Evolutionary conservation across 1,140 invertebrate genomes (phyloP).

Genomic region (Ptiloglossa arizonensis): DNA sequence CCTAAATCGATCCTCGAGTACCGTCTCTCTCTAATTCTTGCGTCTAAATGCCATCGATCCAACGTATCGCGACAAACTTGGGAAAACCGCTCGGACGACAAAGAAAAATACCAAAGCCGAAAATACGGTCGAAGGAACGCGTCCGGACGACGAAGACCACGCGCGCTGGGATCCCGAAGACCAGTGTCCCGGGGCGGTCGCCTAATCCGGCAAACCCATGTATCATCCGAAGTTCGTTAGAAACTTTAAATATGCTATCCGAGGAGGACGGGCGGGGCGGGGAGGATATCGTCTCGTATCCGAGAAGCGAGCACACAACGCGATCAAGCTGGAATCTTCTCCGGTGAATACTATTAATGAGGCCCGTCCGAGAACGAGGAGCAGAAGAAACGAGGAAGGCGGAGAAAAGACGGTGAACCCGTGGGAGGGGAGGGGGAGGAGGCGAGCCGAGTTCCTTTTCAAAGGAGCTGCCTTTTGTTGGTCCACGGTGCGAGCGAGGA

Average conservation of each 20-base stretch:
- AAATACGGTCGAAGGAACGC: constrained; percentile 10
- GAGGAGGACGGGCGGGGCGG: constrained; percentile 18
- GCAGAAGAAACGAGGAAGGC: constrained; percentile 58
- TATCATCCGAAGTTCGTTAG: constrained; percentile 71
- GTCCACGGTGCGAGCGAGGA: constrained; percentile 72
- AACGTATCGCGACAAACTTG: too few relatives aligned
- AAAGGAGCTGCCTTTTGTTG: constrained; percentile 77
- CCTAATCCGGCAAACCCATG: constrained; percentile 66
- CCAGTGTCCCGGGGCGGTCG: constrained; percentile 36
- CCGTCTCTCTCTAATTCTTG: too few relatives aligned
- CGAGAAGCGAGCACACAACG: constrained; percentile 60
- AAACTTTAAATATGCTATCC: constrained; percentile 67
- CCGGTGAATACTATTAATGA: constrained; percentile 81
- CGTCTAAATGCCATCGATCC: too few relatives aligned
- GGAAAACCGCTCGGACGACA: background rate
- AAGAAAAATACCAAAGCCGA: constrained; percentile 23
- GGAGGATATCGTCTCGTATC: constrained; percentile 40
- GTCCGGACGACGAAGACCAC: constrained; percentile 42
- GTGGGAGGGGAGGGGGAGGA: constrained; percentile 48
- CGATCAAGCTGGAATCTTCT: constrained; percentile 75
- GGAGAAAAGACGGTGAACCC: constrained; percentile 55
- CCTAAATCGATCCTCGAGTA: too few relatives aligned
- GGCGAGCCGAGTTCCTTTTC: constrained; percentile 69
- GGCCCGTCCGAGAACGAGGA: constrained; percentile 59
- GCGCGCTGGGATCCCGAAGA: constrained; percentile 30